Conservation (phyloP, 2,797 vertebrate genomes). For the Enoplosus armatus region DNA sequence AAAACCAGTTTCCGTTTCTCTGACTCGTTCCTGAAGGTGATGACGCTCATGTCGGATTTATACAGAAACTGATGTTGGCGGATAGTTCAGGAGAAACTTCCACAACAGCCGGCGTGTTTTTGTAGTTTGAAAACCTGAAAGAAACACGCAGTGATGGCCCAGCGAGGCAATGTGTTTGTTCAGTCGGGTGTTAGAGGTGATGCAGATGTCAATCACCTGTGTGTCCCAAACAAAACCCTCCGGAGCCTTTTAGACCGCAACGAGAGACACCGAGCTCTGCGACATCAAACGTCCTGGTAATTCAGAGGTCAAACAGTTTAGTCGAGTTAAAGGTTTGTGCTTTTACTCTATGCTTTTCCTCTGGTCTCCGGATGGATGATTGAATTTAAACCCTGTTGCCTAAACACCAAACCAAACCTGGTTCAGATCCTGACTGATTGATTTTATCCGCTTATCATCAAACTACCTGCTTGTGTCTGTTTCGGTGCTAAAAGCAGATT, state of each 20-base stretch:
- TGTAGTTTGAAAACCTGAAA: neutral
- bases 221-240: neutral
- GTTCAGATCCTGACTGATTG: constrained; percentile 5
- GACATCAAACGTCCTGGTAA: too few relatives aligned
- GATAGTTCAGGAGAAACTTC: neutral
- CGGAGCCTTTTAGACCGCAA: neutral
- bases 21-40: neutral
- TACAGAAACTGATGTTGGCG: neutral
- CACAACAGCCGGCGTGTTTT: neutral
- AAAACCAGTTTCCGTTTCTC: neutral
- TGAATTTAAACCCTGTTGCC: neutral
- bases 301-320: neutral
- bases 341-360: neutral
- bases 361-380: neutral
- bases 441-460: constrained; percentile 22
- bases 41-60: neutral
- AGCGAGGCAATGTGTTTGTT: neutral
- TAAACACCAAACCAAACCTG: neutral
- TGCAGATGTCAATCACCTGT: neutral
- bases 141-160: neutral
- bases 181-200: neutral
- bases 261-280: neutral
- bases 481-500: neutral
- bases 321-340: neutral
- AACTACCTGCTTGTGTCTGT: neutral